Conservation (phyloP, 2,113 vertebrate genomes). For the Cyprinodon brontotheroides region DNA sequence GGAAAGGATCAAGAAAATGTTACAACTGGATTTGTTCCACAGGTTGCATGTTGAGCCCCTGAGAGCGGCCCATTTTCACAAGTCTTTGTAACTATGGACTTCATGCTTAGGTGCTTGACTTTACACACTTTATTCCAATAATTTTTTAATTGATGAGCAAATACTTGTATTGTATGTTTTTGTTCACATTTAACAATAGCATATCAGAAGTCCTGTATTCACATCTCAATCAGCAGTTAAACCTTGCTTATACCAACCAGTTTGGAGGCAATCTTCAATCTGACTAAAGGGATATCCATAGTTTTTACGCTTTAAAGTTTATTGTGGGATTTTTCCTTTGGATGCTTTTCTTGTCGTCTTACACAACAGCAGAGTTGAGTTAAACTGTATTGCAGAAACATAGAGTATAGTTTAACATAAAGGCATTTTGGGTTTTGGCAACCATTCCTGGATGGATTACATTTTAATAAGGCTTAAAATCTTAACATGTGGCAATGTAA, state of each 20-base stretch:
- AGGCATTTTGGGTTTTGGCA: not conserved
- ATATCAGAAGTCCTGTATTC: too few relatives aligned
- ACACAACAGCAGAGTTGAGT: not conserved
- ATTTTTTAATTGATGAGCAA: too few relatives aligned
- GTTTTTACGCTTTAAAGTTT: not conserved
- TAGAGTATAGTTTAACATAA: not conserved
- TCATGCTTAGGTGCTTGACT: too few relatives aligned
- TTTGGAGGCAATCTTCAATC: not conserved
- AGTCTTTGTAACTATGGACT: too few relatives aligned
- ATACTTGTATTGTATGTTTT: too few relatives aligned
- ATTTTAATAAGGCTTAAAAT: slow-evolving; percentile 11
- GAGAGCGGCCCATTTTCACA: too few relatives aligned
- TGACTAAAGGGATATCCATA: not conserved
- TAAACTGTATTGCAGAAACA: not conserved
- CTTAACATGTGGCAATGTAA: not conserved
- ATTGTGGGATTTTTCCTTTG: not conserved
- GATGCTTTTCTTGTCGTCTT: not conserved
- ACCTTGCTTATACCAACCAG: not conserved
- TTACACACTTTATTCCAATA: too few relatives aligned
- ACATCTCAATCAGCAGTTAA: not conserved
- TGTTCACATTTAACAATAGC: too few relatives aligned
- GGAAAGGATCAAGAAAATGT: too few relatives aligned
- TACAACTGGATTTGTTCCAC: too few relatives aligned
- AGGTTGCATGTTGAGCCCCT: too few relatives aligned
- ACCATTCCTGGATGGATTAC: not conserved